A percentile compares a stretch with the other conserved stretches of the same genome.
phyloP scores from a whole-genome alignment of 2,113 vertebrate species.

The Echinops telfairi region DNA sequence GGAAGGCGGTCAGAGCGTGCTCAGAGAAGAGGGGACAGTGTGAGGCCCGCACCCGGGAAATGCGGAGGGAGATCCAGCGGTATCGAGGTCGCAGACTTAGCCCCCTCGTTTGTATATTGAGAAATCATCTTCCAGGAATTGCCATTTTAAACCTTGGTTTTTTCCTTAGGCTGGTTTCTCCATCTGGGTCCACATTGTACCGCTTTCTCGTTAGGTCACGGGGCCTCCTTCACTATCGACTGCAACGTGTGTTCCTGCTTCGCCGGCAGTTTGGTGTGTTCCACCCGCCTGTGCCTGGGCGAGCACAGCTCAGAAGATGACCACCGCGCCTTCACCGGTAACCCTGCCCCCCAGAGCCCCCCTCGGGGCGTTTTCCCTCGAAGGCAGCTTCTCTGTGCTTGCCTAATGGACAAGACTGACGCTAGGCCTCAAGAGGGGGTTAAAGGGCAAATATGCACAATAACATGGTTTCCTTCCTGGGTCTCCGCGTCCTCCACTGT shows the following conservation, averaged over 20 bases:
- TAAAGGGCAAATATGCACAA: background rate
- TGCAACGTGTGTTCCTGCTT: slow-evolving; percentile 96
- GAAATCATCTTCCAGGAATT: slow-evolving; percentile 51
- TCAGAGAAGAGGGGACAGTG: background rate
- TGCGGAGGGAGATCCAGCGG: background rate
- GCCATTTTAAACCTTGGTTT: background rate
- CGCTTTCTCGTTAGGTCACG: slow-evolving; percentile 89
- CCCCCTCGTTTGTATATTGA: slow-evolving; percentile 25
- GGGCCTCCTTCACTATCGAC: slow-evolving; percentile 92
- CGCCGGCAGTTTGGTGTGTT: slow-evolving; percentile 94
- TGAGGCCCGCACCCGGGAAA: background rate
- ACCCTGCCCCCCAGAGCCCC: background rate
- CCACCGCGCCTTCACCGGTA: slow-evolving; percentile 92
- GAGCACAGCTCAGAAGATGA: slow-evolving; percentile 90
- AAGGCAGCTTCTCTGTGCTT: background rate
- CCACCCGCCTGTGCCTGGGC: slow-evolving; percentile 91
- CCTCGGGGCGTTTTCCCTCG: background rate
- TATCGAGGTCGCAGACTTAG: slow-evolving; percentile 36
- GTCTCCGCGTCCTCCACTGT: background rate
- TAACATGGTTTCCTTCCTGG: background rate
- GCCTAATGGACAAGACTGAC: background rate
- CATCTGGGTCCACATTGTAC: slow-evolving; percentile 23
- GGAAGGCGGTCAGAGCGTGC: background rate
- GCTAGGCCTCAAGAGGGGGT: background rate
- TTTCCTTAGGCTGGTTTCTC: slow-evolving; percentile 25